A percentile compares a stretch with the other conserved stretches of the same genome.
phyloP scores from a whole-genome alignment of 1,140 invertebrate genomes.

The Limonius californicus region DNA sequence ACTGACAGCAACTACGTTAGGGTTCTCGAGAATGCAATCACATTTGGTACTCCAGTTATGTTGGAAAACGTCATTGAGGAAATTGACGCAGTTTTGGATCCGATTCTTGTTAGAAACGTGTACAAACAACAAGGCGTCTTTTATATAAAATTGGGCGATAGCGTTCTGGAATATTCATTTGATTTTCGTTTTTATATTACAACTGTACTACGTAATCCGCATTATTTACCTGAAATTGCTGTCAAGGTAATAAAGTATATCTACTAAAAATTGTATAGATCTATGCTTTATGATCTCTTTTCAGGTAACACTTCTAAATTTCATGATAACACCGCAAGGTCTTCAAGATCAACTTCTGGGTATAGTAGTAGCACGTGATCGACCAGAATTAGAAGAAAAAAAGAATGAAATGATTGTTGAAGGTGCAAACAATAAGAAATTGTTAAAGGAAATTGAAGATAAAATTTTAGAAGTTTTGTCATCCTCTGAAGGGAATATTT shows the following conservation, averaged over 20 bases:
- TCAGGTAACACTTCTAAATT: slow-evolving; percentile 84
- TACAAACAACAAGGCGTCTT: slow-evolving; percentile 74
- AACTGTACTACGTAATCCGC: slow-evolving; percentile 84
- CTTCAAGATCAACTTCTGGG: slow-evolving; percentile 88
- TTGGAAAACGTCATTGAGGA: slow-evolving; percentile 83
- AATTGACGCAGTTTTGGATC: slow-evolving; percentile 80
- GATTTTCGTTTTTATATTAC: slow-evolving; percentile 91
- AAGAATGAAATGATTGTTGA: slow-evolving; percentile 91
- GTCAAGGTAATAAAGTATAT: slow-evolving; percentile 64
- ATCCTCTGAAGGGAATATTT: slow-evolving; percentile 87
- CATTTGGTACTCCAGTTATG: slow-evolving; percentile 77
- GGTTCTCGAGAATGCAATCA: slow-evolving; percentile 75
- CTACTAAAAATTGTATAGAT: no score
- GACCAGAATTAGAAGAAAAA: slow-evolving; percentile 86
- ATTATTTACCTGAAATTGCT: slow-evolving; percentile 84
- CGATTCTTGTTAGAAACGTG: slow-evolving; percentile 76
- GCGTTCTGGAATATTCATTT: slow-evolving; percentile 73
- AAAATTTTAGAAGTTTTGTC: slow-evolving; percentile 85
- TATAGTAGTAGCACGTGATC: slow-evolving; percentile 87
- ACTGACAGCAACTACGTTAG: slow-evolving; percentile 79
- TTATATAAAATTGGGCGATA: slow-evolving; percentile 83
- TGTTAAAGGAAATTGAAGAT: slow-evolving; percentile 91
- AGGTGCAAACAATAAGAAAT: slow-evolving; percentile 83
- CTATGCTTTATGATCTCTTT: neutral
- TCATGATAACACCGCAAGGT: slow-evolving; percentile 93